Evolutionary conservation across 2,113 vertebrate species (phyloP), one percentile per base, ranked within the genome.

Genomic region (Muscicapa adusta): DNA sequence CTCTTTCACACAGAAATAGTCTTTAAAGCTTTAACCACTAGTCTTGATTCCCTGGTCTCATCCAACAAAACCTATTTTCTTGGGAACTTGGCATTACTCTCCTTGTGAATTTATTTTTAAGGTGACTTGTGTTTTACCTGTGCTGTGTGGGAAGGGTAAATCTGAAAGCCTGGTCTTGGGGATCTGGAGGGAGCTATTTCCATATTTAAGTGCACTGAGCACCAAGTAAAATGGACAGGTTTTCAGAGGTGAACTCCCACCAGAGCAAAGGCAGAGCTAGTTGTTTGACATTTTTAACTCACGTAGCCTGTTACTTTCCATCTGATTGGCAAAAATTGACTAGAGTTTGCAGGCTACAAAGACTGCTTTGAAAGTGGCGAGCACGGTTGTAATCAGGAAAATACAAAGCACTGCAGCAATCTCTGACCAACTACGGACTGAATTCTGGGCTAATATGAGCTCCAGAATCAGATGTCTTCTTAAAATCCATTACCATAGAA

Each of bases 401-500:
- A 74, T 53, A 86, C 28, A 67, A 60, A 93, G n/a, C 45, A 38
- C 24, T 53, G 47, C 40, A 72, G 43, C 26, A 63, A 60, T 88
- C 26, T 34, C 72, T 90, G 42, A 75, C 48, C 33, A 88, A 43
- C 10, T 31, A 73, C 62, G 81, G 70, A 77, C 72, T 65, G 73
- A 76, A 89, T 47, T 92, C 63, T 92, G 85, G 81, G 50, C 61
- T 87, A 92, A 87, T 87, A 73, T 81, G 96, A 92, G 91, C n/a
- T 48, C 36, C 50, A 94, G 91, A 93, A 92, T 91, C 70, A 93
- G 83, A 95, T 87, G 40, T 94, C 73, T 95, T 91, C 81, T 93
- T 96, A 89, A 97, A 96, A 87, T 77, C 70, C 72, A 91, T 95
- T 91, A 95, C 50, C 13, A 65, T 0, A 51, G 54, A 91, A 91